Percentiles rank a stretch among this genome's conserved stretches.
phyloP scores from a whole-genome alignment of 2,888 invertebrate species.

The Ptychoptera albimana region DNA sequence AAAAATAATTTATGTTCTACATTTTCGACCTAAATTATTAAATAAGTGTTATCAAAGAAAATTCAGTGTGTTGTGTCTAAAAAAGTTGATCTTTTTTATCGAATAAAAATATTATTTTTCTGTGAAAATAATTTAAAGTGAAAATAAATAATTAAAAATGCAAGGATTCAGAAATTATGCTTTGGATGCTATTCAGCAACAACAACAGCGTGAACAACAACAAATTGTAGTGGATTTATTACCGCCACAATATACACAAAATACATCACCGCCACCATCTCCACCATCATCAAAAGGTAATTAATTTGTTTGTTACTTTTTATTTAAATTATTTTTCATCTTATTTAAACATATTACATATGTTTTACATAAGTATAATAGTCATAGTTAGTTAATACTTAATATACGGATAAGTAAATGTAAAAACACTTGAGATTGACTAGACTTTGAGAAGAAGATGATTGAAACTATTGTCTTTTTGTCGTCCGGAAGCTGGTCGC shows the following conservation, averaged over 20 bases:
- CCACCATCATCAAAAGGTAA: conserved; percentile 37
- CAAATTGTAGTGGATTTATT: conserved; percentile 42
- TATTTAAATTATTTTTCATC: conserved; percentile 20
- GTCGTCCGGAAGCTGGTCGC: too few relatives aligned
- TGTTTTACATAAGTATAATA: too few relatives aligned
- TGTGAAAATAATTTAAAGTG: conserved; percentile 3
- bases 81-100: background rate
- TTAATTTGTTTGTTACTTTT: background rate
- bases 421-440: too few relatives aligned
- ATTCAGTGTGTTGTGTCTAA: background rate
- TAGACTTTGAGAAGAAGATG: too few relatives aligned
- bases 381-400: too few relatives aligned
- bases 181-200: conserved; percentile 20
- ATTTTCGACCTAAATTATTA: background rate
- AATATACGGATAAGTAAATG: too few relatives aligned
- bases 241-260: conserved; percentile 36
- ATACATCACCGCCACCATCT: conserved; percentile 34
- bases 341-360: too few relatives aligned
- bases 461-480: too few relatives aligned
- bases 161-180: conserved; percentile 31
- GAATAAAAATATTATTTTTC: too few relatives aligned
- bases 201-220: conserved; percentile 25
- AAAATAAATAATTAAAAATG: conserved; percentile 18
- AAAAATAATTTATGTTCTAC: background rate
- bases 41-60: background rate